A percentile compares a stretch with the other conserved stretches of the same genome.
Evolutionary conservation across 2,888 invertebrate genomes (phyloP).

Genomic region (Euproctis similis): DNA sequence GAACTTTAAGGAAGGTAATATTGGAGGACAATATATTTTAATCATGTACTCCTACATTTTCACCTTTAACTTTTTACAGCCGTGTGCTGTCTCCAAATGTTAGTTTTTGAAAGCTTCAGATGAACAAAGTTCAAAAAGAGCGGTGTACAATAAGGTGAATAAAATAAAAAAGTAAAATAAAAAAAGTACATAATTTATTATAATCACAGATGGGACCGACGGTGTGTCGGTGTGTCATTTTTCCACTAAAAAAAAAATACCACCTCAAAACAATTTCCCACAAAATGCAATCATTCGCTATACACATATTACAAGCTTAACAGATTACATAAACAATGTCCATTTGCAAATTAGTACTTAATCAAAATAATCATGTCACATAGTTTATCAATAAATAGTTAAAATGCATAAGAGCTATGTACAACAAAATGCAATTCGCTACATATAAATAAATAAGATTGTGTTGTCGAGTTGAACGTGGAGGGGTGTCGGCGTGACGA

Average conservation of each 20-base stretch:
- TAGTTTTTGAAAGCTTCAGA: no score
- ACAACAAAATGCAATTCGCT: conserved; percentile 63
- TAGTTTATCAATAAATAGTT: conserved; percentile 37
- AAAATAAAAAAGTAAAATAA: conserved; percentile 33
- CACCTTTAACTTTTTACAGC: no score
- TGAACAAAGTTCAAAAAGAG: conserved; percentile 11
- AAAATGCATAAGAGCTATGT: conserved; percentile 59
- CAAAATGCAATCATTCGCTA: conserved; percentile 31
- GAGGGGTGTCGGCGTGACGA: conserved; percentile 10
- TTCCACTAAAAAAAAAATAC: no score
- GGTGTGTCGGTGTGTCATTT: conserved; percentile 25
- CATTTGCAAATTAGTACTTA: conserved; percentile 2
- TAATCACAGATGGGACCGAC: conserved; percentile 58
- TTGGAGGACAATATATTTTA: no score
- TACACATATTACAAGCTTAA: conserved; percentile 31
- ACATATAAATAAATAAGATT: conserved; percentile 23
- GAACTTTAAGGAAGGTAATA: no score
- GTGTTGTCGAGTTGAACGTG: conserved; percentile 24
- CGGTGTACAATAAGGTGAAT: conserved; percentile 13
- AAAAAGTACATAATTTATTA: conserved; percentile 62
- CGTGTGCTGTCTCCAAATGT: no score
- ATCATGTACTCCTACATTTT: no score
- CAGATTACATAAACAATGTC: conserved; percentile 12
- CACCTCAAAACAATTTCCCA: conserved; percentile 28
- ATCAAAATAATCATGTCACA: conserved; percentile 26